These are phyloP conservation scores for Harlomillsia oculata DNA, from an alignment of 1,140 invertebrate genomes.

Conservation along the genomic window DNA sequence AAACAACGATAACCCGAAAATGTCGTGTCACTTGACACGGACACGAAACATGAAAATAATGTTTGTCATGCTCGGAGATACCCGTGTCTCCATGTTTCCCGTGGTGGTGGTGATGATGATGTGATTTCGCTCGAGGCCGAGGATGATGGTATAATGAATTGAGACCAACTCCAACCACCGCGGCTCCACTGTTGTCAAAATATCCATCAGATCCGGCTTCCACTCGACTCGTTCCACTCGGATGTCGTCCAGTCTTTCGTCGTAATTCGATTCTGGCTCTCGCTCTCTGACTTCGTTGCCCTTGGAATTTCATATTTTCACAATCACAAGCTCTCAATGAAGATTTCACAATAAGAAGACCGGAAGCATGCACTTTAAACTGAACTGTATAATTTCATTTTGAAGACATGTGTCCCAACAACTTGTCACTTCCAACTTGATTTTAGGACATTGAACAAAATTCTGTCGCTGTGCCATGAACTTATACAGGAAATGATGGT, in stretches of 20 bases:
- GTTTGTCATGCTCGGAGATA: slow-evolving; percentile 1
- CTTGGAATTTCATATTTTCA: slow-evolving; percentile 32
- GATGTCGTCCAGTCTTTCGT: slow-evolving; percentile 11
- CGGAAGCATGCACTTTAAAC: too few relatives aligned
- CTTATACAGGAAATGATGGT: too few relatives aligned
- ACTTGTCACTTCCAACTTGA: too few relatives aligned
- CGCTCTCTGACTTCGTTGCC: slow-evolving; percentile 25
- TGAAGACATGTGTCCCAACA: too few relatives aligned
- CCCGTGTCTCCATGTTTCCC: not conserved
- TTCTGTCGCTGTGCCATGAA: too few relatives aligned
- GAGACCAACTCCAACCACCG: too few relatives aligned
- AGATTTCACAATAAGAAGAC: too few relatives aligned
- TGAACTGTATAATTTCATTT: too few relatives aligned
- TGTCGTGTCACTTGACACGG: too few relatives aligned
- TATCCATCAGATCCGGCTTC: not conserved
- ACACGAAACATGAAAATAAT: slow-evolving; percentile 13
- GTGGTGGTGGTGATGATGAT: not conserved
- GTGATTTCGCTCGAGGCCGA: not conserved
- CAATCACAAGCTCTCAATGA: too few relatives aligned
- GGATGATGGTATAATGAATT: not conserved
- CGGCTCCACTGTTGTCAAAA: slow-evolving; percentile 1
- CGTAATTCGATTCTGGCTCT: slow-evolving; percentile 27
- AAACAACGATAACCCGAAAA: too few relatives aligned
- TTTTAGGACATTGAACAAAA: too few relatives aligned
- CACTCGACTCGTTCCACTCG: not conserved